These are phyloP conservation scores for Alosa alosa DNA, from an alignment of 2,113 vertebrate genomes.

Conservation along the genomic window DNA sequence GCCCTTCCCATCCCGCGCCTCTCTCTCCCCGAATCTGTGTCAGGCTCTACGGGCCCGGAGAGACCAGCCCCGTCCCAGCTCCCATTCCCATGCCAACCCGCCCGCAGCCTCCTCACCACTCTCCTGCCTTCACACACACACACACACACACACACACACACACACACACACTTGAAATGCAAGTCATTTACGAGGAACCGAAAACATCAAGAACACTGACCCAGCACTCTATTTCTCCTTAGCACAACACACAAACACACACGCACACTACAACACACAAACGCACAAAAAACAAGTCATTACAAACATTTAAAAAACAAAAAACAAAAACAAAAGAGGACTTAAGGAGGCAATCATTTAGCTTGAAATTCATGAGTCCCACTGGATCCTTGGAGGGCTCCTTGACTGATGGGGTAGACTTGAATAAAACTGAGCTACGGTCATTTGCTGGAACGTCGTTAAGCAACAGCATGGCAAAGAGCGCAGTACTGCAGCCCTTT, in stretches of 20 bases:
- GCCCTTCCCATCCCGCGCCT: not conserved
- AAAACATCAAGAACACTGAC: not conserved
- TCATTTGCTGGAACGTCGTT: not conserved
- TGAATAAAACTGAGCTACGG: not conserved
- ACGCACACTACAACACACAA: not conserved
- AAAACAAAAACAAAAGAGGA: not conserved
- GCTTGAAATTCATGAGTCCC: slow-evolving; percentile 6
- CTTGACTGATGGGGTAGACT: not conserved
- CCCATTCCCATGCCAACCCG: not conserved
- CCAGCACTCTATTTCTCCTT: not conserved
- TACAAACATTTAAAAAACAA: not conserved
- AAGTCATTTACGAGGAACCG: not conserved
- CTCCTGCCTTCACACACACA: no score
- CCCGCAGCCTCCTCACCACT: not conserved
- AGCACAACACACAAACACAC: not conserved
- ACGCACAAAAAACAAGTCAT: not conserved
- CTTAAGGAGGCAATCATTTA: not conserved
- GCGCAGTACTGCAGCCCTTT: slow-evolving; percentile 2
- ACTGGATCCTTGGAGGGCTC: not conserved
- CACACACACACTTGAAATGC: not conserved
- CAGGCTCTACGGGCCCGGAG: not conserved
- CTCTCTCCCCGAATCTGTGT: not conserved
- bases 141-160: no score
- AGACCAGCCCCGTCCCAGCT: not conserved
- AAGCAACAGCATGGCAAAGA: slow-evolving; percentile 1